phyloP scores from a whole-genome alignment of 1,140 invertebrate genomes.

The Trypoxylus dichotomus region DNA sequence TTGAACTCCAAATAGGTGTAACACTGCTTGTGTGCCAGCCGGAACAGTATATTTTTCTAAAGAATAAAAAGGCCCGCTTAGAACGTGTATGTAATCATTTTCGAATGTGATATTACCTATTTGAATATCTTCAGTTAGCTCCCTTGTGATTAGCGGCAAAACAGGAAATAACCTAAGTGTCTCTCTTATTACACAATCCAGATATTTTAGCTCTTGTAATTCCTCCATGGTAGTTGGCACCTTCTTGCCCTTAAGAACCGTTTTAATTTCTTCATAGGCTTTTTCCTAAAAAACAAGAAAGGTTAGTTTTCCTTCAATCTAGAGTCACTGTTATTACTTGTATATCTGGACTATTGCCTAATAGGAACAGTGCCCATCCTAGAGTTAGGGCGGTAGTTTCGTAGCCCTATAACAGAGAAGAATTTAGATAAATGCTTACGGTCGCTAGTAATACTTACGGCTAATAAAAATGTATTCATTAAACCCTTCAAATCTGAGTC shows the following conservation, averaged over 20 bases:
- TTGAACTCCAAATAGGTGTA: constrained; percentile 51
- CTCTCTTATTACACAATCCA: constrained; percentile 72
- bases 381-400: not conserved
- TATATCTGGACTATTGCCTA: constrained; percentile 15
- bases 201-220: constrained; percentile 62
- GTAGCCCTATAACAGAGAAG: not conserved
- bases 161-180: constrained; percentile 66
- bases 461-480: constrained; percentile 18
- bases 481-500: not conserved
- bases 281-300: constrained; percentile 40
- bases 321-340: not conserved
- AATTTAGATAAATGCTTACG: not conserved
- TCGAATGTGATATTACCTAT: constrained; percentile 47
- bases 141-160: constrained; percentile 66
- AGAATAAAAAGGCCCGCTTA: not conserved
- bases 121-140: constrained; percentile 60
- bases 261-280: constrained; percentile 58
- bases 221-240: constrained; percentile 55
- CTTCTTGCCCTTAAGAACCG: constrained; percentile 14
- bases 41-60: constrained; percentile 8
- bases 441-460: not conserved
- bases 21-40: not conserved
- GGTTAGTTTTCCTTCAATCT: constrained; percentile 54
- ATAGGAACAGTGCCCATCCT: not conserved
- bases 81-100: not conserved